Evolutionary conservation across 1,140 invertebrate species (phyloP).

Genomic region (Meloidogyne exigua): DNA sequence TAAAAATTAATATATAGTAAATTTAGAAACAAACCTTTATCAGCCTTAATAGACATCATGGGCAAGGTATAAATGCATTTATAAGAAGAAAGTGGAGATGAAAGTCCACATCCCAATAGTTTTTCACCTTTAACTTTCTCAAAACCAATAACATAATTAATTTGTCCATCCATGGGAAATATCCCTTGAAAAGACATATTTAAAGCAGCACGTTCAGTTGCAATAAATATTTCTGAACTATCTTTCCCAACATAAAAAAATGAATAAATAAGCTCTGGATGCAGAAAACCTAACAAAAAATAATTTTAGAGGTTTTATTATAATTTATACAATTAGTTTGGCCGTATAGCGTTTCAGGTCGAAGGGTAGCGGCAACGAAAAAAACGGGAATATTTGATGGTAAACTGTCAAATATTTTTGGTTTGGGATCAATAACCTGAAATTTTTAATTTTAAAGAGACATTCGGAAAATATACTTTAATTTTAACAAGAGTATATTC

Average conservation of each 20-base stretch:
- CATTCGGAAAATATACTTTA: conserved; percentile 65
- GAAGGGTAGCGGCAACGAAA: conserved; percentile 91
- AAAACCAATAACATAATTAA: conserved; percentile 71
- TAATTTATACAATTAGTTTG: conserved; percentile 73
- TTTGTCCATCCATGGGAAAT: conserved; percentile 76
- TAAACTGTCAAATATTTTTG: conserved; percentile 32
- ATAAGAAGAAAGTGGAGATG: conserved; percentile 79
- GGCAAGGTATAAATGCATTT: conserved; percentile 86
- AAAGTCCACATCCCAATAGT: conserved; percentile 76
- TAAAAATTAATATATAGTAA: conserved; percentile 6
- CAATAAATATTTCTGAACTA: conserved; percentile 80
- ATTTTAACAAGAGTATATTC: conserved; percentile 97
- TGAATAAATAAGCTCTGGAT: conserved; percentile 79
- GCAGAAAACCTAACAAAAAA: conserved; percentile 77
- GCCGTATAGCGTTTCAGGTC: conserved; percentile 99
- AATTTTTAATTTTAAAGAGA: conserved; percentile 42
- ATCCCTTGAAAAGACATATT: conserved; percentile 97
- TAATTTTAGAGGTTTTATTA: neutral
- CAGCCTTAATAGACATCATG: conserved; percentile 95
- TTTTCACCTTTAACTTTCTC: conserved; percentile 64
- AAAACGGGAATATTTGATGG: conserved; percentile 69
- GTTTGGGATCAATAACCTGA: conserved; percentile 71
- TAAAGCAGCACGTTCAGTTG: conserved; percentile 79
- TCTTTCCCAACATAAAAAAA: conserved; percentile 57
- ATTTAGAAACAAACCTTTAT: conserved; percentile 71